Base-by-base conservation (phyloP, 2,113 vertebrate species). In the Poicephalus gulielmi region DNA sequence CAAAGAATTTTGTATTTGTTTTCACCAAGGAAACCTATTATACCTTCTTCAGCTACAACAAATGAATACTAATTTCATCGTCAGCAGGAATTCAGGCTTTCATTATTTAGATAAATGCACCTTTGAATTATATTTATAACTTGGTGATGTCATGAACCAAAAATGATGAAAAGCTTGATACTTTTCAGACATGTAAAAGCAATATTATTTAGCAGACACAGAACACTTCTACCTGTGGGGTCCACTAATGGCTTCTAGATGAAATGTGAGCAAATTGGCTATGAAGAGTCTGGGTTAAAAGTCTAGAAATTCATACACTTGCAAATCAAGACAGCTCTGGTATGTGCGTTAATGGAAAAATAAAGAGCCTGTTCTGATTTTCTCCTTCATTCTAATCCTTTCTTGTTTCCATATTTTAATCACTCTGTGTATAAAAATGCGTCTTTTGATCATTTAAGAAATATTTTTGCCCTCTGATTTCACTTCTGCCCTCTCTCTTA, bases 221-320 rank as follows among this genome's bases (percentile, higher is more conserved):
- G 92, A 92, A 60, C 31, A 62, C 79, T 88, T 84, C 90, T 85
- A 89, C 92, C 88, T 94, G 92, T 85, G 67, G 82, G 66, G 76
- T 94, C 43, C 68, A 68, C 60, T 94, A 95, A 96, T 85, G 63
- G 76, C 24, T 95, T 95, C 92, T 85, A 78, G 83, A 90, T 73
- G 60, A 94, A 97, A 83, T 83, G 59, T 33, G 83, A 94, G 82
- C 67, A 92, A 96, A 95, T 83, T 83, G 25, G 66, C 28, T 87
- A 73, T 68, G 80, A 79, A 95, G 73, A 96, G 96, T 50, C 53
- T 92, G 85, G 67, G 78, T 95, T 97, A 97, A 96, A 96, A 96
- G 86, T 94, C 44, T 86, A 95, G 46, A 95, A 97, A 95, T 88
- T 89, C 73, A 97, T 97, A 97, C 96, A 97, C 31, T 90, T 97